A percentile compares a stretch with the other conserved stretches of the same genome.
These are phyloP conservation scores for Ophion slaviceki DNA, from an alignment of 2,888 invertebrate genomes.

Conservation along the genomic window DNA sequence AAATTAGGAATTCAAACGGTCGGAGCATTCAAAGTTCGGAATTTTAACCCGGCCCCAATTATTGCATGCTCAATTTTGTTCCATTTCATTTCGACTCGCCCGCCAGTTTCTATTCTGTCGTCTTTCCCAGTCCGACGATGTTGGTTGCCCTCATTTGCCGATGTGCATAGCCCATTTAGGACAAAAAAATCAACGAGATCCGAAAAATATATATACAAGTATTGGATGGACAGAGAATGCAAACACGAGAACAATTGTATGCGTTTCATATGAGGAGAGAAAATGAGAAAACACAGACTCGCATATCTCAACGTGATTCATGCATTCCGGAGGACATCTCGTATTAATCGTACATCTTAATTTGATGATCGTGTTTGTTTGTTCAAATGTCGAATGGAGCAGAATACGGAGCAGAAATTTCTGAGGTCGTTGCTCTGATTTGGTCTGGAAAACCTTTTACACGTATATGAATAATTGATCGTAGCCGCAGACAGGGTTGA, in stretches of 20 bases:
- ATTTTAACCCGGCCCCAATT: too few species aligned
- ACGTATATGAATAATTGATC: constrained; percentile 13
- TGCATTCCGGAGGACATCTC: constrained; percentile 21
- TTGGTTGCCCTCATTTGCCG: too few species aligned
- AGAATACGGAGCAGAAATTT: not conserved
- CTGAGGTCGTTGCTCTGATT: constrained; percentile 13
- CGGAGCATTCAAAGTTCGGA: too few species aligned
- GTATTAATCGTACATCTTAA: constrained; percentile 14
- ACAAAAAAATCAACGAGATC: not conserved
- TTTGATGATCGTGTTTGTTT: constrained; percentile 1
- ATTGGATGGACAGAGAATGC: not conserved
- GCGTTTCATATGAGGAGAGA: constrained; percentile 6
- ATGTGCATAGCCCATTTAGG: not conserved
- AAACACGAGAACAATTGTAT: constrained; percentile 15
- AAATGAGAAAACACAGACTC: constrained; percentile 11
- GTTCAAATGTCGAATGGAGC: constrained; percentile 7
- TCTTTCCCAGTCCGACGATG: too few species aligned
- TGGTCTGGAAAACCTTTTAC: constrained; percentile 20
- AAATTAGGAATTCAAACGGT: too few species aligned
- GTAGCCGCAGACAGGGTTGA: too few species aligned
- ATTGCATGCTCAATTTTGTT: not conserved
- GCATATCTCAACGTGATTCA: constrained; percentile 21
- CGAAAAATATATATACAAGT: not conserved
- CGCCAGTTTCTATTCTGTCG: not conserved
- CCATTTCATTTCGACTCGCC: constrained; percentile 5